Evolutionary conservation across 2,888 invertebrate genomes (phyloP).

Genomic region (Arenicola marina): DNA sequence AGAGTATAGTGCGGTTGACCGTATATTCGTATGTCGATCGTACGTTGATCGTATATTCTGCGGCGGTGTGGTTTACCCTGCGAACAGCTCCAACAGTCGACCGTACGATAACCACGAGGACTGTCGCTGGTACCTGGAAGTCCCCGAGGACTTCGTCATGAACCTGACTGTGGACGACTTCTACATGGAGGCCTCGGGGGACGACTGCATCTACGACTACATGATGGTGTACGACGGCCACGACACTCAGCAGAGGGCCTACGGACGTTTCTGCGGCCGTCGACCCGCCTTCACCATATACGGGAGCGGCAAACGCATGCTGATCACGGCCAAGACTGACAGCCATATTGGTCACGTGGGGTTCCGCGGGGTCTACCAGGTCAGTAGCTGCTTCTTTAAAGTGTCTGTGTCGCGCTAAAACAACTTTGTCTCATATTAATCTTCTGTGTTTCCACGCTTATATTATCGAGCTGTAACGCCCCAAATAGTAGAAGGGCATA

Average conservation of each 20-base stretch:
- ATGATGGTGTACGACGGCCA: constrained; percentile 6
- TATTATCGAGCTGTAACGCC: too few species aligned
- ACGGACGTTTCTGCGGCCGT: constrained; percentile 14
- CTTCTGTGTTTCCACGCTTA: too few species aligned
- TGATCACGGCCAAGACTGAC: constrained; percentile 14
- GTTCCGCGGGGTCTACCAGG: constrained; percentile 20
- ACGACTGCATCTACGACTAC: constrained; percentile 12
- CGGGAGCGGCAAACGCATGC: constrained; percentile 4
- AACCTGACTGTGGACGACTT: constrained; percentile 24
- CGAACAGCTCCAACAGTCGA: too few species aligned
- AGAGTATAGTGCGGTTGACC: too few species aligned
- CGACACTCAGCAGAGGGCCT: not conserved
- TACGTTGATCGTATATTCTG: too few species aligned
- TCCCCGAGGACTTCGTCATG: constrained; percentile 16
- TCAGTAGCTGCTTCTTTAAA: too few species aligned
- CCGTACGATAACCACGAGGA: not conserved
- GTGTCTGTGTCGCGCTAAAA: too few species aligned
- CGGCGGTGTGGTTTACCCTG: too few species aligned
- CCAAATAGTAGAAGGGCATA: too few species aligned
- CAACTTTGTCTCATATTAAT: too few species aligned
- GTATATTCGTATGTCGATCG: too few species aligned
- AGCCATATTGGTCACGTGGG: constrained; percentile 6
- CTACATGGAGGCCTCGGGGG: constrained; percentile 15
- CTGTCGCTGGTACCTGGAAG: constrained; percentile 18
- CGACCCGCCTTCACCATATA: constrained; percentile 11